These are phyloP conservation scores for Anarrhichthys ocellatus DNA, from an alignment of 2,113 vertebrate species.

Conservation along the genomic window DNA sequence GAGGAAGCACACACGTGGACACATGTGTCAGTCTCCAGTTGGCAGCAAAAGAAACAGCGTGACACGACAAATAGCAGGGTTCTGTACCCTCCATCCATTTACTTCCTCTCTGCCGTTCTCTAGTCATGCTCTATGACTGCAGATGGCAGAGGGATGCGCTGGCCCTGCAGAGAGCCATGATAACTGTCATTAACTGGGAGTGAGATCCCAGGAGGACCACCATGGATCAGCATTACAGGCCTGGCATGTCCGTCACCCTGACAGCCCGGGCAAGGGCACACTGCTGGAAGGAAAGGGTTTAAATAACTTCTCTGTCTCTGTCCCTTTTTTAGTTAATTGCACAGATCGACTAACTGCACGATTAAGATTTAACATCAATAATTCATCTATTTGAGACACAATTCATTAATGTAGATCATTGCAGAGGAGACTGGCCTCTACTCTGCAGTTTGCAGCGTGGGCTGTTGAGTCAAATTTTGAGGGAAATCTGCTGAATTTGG, in stretches of 20 bases:
- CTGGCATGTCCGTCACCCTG: conserved; percentile 51
- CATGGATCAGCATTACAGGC: conserved; percentile 57
- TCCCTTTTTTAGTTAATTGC: background rate
- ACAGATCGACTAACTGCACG: background rate
- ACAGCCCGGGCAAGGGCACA: conserved; percentile 30
- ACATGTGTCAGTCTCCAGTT: conserved; percentile 32
- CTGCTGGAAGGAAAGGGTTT: background rate
- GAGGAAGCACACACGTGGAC: background rate
- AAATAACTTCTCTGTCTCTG: background rate
- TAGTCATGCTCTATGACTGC: conserved; percentile 49
- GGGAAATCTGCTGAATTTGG: conserved; percentile 32
- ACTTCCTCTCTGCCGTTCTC: conserved; percentile 43
- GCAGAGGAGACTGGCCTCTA: conserved; percentile 8
- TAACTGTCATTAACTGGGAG: conserved; percentile 76
- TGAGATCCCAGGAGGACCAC: conserved; percentile 46
- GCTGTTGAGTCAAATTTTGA: conserved; percentile 16
- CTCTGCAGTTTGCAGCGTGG: conserved; percentile 16
- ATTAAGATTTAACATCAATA: conserved; percentile 7
- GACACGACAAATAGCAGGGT: conserved; percentile 58
- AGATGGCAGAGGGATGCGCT: conserved; percentile 61
- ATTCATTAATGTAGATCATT: background rate
- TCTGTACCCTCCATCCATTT: conserved; percentile 36
- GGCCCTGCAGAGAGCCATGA: conserved; percentile 67
- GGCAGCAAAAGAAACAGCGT: conserved; percentile 40
- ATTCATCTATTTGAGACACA: conserved; percentile 7